Conservation (phyloP, 2,797 vertebrate genomes). For the Leuciscus waleckii region DNA sequence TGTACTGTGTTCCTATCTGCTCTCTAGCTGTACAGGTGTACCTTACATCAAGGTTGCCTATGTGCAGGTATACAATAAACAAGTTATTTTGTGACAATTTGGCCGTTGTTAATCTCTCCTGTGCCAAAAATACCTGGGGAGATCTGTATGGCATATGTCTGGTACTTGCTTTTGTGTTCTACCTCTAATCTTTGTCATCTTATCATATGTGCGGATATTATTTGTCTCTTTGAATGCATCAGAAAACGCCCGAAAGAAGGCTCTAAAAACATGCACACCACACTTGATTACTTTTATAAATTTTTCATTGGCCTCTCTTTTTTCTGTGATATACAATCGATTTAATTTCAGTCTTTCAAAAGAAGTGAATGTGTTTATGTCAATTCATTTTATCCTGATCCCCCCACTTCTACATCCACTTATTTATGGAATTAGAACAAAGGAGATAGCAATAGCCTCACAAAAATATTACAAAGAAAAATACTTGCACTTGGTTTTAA, state of each 20-base stretch:
- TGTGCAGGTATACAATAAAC: conserved; percentile 64
- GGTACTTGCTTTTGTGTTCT: conserved; percentile 49
- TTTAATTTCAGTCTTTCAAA: conserved; percentile 47
- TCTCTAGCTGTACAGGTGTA: conserved; percentile 57
- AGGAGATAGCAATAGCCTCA: conserved; percentile 60
- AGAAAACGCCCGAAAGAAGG: conserved; percentile 58
- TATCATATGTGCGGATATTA: conserved; percentile 69
- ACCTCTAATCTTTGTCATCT: conserved; percentile 64
- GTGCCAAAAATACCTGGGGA: conserved; percentile 49
- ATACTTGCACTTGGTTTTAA: conserved; percentile 50
- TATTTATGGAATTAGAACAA: conserved; percentile 65
- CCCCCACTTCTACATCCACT: conserved; percentile 67
- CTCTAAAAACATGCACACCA: conserved; percentile 67
- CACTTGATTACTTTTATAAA: conserved; percentile 70
- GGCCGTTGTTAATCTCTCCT: conserved; percentile 63
- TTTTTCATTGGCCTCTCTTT: conserved; percentile 64
- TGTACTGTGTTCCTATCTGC: conserved; percentile 56
- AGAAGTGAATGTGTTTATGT: conserved; percentile 63
- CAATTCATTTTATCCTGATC: conserved; percentile 61
- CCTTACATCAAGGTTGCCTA: conserved; percentile 60
- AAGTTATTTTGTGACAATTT: conserved; percentile 70
- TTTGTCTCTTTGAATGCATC: conserved; percentile 63
- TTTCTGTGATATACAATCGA: conserved; percentile 67
- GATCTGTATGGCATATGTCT: conserved; percentile 60
- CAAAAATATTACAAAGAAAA: conserved; percentile 51